Percentiles rank a stretch among this genome's conserved stretches.
These are phyloP conservation scores for Troides oblongomaculatus DNA, from an alignment of 2,888 invertebrate genomes.

Conservation along the genomic window DNA sequence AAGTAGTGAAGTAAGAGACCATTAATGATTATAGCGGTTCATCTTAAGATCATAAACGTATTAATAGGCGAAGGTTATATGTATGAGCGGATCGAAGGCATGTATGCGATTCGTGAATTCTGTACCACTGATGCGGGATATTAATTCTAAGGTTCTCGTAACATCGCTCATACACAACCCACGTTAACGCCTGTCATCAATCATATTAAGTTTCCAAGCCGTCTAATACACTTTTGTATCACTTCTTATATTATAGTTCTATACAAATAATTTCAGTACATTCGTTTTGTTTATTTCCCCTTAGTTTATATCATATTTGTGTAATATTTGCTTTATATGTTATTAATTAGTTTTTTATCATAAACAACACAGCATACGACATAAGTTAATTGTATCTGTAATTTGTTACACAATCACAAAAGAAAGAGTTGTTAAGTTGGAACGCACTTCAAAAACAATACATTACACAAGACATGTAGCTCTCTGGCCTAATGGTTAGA, in stretches of 20 bases:
- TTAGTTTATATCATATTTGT: background rate
- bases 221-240: slow-evolving; percentile 11
- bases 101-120: slow-evolving; percentile 18
- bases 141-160: slow-evolving; percentile 23
- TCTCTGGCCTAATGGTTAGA: too few species aligned
- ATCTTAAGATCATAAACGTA: background rate
- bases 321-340: too few species aligned
- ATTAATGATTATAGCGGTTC: too few species aligned
- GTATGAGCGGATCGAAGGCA: background rate
- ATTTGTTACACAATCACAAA: too few species aligned
- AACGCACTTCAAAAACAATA: too few species aligned
- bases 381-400: too few species aligned
- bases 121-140: slow-evolving; percentile 19
- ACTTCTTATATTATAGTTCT: background rate
- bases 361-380: background rate
- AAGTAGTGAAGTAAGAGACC: too few species aligned
- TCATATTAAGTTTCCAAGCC: slow-evolving; percentile 23
- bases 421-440: too few species aligned
- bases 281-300: background rate
- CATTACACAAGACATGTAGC: too few species aligned
- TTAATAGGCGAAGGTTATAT: background rate
- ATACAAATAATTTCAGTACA: background rate
- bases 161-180: slow-evolving; percentile 25
- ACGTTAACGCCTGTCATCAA: slow-evolving; percentile 23
- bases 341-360: too few species aligned